These are phyloP conservation scores for human DNA, from an alignment of 2,113 vertebrate species.

Conservation along the genomic window DNA sequence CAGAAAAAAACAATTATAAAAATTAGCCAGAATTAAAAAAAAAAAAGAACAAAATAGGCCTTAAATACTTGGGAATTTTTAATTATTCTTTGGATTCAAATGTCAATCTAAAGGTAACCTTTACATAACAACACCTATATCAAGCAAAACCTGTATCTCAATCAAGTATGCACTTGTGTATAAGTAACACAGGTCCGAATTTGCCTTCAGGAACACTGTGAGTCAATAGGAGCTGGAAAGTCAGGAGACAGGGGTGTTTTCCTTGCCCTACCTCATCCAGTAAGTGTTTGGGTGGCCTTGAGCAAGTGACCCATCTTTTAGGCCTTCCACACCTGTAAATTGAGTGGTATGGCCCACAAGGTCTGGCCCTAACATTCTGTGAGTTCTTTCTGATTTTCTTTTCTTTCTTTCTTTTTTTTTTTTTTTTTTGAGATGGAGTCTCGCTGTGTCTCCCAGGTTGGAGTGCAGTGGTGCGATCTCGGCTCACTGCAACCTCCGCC, in stretches of 20 bases:
- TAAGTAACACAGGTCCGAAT: not conserved
- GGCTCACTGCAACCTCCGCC: too few species aligned
- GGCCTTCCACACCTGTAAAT: not conserved
- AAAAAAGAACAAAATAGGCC: not conserved
- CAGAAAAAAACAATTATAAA: not conserved
- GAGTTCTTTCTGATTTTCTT: not conserved
- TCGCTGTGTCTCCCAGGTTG: too few species aligned
- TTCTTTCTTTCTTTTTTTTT: too few species aligned
- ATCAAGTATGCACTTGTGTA: not conserved
- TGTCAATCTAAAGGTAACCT: not conserved
- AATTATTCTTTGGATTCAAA: constrained; percentile 15
- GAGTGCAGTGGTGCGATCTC: too few species aligned
- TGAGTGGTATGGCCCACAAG: not conserved
- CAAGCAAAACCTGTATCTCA: not conserved
- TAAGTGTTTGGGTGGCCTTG: not conserved
- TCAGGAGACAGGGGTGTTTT: not conserved
- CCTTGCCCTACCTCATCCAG: not conserved
- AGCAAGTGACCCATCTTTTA: not conserved
- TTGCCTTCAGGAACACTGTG: not conserved
- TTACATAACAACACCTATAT: not conserved
- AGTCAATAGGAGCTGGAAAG: not conserved
- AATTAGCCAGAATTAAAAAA: not conserved
- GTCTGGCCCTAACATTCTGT: not conserved
- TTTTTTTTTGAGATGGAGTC: too few species aligned
- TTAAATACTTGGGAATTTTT: constrained; percentile 2